Percentiles rank a stretch among this genome's conserved stretches.
These are phyloP conservation scores for Oreonectes daqikongensis DNA, from an alignment of 2,797 vertebrate genomes.

Conservation along the genomic window DNA sequence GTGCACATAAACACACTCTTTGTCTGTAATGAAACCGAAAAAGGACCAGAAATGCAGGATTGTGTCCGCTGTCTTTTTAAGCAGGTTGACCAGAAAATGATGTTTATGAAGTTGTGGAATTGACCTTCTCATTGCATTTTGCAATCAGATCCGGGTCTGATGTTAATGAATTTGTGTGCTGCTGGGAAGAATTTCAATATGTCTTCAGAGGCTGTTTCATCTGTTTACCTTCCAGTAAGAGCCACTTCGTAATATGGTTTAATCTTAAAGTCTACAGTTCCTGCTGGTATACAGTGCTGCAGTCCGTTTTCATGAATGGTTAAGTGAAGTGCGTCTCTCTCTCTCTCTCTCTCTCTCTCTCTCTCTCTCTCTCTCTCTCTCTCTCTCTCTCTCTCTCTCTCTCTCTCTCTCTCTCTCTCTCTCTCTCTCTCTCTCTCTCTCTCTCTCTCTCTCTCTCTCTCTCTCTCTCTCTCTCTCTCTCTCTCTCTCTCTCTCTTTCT, in stretches of 20 bases:
- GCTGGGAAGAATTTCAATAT: constrained; percentile 3
- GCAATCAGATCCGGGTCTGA: neutral
- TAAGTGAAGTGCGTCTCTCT: constrained; percentile 53
- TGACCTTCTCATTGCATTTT: neutral
- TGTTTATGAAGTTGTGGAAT: neutral
- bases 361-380: too few relatives aligned
- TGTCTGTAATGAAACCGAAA: constrained; percentile 4
- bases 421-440: too few relatives aligned
- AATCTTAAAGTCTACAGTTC: constrained; percentile 10
- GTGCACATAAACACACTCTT: neutral
- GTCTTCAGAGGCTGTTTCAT: constrained; percentile 33
- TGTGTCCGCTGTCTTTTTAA: neutral
- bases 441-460: too few relatives aligned
- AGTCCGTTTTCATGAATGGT: constrained; percentile 35
- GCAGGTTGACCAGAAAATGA: constrained; percentile 16
- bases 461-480: too few relatives aligned
- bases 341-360: constrained; percentile 2
- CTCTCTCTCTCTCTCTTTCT: constrained; percentile 41
- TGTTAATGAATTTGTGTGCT: constrained; percentile 40
- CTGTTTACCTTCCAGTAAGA: constrained; percentile 32
- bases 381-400: too few relatives aligned
- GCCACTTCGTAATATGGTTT: constrained; percentile 25
- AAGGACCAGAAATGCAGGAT: neutral
- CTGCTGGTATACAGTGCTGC: constrained; percentile 24
- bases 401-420: too few relatives aligned